Conservation (phyloP, 2,797 vertebrate species). For the Phataginus tetradactyla region DNA sequence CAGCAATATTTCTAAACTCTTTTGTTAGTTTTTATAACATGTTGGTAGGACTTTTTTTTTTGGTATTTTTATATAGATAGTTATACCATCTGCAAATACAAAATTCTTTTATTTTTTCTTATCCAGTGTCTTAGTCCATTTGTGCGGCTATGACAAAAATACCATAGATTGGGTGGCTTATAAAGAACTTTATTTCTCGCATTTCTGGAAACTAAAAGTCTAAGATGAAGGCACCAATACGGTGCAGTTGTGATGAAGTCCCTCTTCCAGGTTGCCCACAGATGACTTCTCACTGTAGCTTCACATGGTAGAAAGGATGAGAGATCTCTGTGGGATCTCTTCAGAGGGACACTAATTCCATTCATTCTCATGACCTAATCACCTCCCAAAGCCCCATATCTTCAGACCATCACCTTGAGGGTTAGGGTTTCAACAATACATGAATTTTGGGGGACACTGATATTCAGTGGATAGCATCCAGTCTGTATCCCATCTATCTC, state of each 20-base stretch:
- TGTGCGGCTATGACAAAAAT: background rate
- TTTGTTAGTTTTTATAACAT: background rate
- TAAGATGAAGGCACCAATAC: background rate
- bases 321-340: background rate
- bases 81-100: background rate
- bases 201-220: background rate
- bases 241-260: background rate
- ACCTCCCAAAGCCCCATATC: background rate
- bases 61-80: background rate
- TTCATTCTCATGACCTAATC: background rate
- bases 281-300: background rate
- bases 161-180: background rate
- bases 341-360: background rate
- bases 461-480: background rate
- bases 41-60: background rate
- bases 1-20: background rate
- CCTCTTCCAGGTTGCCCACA: background rate
- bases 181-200: background rate
- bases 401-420: background rate
- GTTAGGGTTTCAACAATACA: background rate
- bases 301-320: background rate
- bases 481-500: background rate
- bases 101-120: background rate
- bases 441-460: background rate
- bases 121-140: background rate